A percentile compares a stretch with the other conserved stretches of the same genome.
Evolutionary conservation across 1,140 invertebrate species (phyloP).

Genomic region (Contarinia nasturtii): DNA sequence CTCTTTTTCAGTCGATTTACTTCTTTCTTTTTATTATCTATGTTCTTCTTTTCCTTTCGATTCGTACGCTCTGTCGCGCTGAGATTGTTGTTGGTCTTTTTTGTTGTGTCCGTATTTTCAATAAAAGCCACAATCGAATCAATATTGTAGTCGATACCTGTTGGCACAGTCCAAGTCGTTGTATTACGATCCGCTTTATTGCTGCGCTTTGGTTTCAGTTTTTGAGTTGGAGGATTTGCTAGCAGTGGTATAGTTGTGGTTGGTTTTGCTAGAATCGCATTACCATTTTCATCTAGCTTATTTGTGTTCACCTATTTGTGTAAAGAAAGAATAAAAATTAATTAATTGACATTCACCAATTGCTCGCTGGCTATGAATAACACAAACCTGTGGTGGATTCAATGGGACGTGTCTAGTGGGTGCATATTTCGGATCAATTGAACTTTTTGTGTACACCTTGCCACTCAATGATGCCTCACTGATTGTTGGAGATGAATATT

Average conservation of each 20-base stretch:
- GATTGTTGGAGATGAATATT: too few species aligned
- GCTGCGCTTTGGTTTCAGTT: conserved; percentile 16
- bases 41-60: conserved; percentile 15
- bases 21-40: conserved; percentile 11
- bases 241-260: conserved; percentile 3
- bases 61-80: background rate
- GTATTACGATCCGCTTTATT: conserved; percentile 26
- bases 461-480: too few species aligned
- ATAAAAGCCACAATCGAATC: conserved; percentile 28
- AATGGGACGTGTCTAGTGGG: too few species aligned
- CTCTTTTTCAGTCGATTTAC: conserved; percentile 32
- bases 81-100: conserved; percentile 5
- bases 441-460: too few species aligned
- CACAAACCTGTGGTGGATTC: too few species aligned
- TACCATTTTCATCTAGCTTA: conserved; percentile 29
- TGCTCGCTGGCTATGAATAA: too few species aligned
- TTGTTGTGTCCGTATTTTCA: conserved; percentile 12
- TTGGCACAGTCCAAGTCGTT: conserved; percentile 32
- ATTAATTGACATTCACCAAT: too few species aligned
- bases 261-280: conserved; percentile 14
- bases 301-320: conserved; percentile 4
- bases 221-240: background rate
- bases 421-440: too few species aligned
- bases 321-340: too few species aligned
- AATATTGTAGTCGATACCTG: conserved; percentile 30